Conservation (phyloP, 2,888 invertebrate species). For the Hypselothyrea guttata region DNA sequence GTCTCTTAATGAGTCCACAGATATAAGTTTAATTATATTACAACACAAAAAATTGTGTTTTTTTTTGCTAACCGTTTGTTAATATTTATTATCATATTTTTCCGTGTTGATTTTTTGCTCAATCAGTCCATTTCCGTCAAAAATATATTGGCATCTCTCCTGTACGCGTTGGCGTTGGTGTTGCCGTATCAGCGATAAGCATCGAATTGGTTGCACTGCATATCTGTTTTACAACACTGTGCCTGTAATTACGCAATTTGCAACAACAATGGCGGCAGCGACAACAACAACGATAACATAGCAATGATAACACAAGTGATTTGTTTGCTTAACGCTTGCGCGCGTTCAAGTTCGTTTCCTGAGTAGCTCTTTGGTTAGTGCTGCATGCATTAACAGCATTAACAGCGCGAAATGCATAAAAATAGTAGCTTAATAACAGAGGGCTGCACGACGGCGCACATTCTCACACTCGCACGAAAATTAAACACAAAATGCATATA, state of each 20-base stretch:
- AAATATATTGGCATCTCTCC: no score
- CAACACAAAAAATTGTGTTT: no score
- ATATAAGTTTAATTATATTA: no score
- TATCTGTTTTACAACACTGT: neutral
- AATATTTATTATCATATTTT: no score
- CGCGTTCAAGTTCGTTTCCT: slow-evolving; percentile 72
- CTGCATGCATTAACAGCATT: slow-evolving; percentile 39
- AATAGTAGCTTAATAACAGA: slow-evolving; percentile 7
- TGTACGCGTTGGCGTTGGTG: no score
- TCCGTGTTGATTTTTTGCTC: no score
- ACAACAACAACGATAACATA: neutral
- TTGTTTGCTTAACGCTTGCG: slow-evolving; percentile 56
- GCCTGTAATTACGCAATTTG: slow-evolving; percentile 35
- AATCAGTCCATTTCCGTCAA: no score
- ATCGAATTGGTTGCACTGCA: slow-evolving; percentile 23
- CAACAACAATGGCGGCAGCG: slow-evolving; percentile 16
- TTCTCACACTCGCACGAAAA: slow-evolving; percentile 12
- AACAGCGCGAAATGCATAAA: slow-evolving; percentile 6
- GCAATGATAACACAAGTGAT: slow-evolving; percentile 41
- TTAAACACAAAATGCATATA: slow-evolving; percentile 55
- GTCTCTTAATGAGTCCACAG: no score
- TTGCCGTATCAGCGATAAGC: slow-evolving; percentile 37
- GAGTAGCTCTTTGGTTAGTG: slow-evolving; percentile 62
- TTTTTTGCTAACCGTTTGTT: no score
- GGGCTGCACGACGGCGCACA: slow-evolving; percentile 22